Conservation (phyloP, 2,888 invertebrate genomes). For the Dascillus cervinus region DNA sequence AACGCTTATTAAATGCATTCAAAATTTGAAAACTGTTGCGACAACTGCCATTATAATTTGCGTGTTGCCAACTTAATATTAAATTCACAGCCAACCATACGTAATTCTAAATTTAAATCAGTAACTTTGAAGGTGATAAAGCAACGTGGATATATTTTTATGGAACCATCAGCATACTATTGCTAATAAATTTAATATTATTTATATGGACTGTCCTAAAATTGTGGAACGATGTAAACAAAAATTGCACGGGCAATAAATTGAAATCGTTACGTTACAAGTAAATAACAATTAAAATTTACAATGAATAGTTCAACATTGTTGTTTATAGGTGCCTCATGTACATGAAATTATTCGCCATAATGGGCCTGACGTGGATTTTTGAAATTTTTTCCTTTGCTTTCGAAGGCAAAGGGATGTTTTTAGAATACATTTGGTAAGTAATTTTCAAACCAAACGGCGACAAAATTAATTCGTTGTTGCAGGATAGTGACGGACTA, state of each 20-base stretch:
- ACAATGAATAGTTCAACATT: constrained; percentile 1
- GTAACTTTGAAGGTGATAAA: constrained; percentile 9
- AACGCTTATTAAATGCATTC: no score
- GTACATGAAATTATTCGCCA: constrained; percentile 57
- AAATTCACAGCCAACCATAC: no score
- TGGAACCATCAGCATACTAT: constrained; percentile 54
- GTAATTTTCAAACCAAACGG: constrained; percentile 8
- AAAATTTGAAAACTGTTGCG: no score
- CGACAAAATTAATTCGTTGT: constrained; percentile 16
- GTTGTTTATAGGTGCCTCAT: constrained; percentile 49
- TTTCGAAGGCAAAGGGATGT: constrained; percentile 20
- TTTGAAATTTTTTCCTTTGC: constrained; percentile 54
- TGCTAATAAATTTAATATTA: constrained; percentile 50
- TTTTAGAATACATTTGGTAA: constrained; percentile 34
- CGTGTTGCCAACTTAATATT: no score
- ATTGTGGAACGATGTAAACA: constrained; percentile 46
- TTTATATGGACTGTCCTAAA: constrained; percentile 51
- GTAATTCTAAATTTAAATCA: no score
- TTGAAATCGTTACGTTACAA: constrained; percentile 51
- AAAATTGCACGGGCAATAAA: constrained; percentile 44
- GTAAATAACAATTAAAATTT: constrained; percentile 32
- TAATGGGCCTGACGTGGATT: constrained; percentile 66
- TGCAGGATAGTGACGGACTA: constrained; percentile 51
- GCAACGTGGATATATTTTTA: constrained; percentile 61
- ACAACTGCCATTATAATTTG: no score